Percentiles rank a stretch among this genome's conserved stretches.
phyloP scores from a whole-genome alignment of 2,888 invertebrate species.

The Ecdyonurus torrentis region DNA sequence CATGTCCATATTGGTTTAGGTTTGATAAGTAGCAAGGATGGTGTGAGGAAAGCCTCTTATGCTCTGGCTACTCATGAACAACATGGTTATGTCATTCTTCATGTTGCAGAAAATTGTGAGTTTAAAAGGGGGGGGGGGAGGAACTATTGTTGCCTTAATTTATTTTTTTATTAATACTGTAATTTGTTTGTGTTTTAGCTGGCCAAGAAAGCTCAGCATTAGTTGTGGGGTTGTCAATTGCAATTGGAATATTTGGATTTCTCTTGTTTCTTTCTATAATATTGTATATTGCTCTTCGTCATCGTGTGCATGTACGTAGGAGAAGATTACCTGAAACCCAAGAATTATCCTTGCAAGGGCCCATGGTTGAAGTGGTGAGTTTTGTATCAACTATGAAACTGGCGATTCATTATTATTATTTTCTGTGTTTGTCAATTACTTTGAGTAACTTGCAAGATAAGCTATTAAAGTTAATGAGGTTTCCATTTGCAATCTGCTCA shows the following conservation, averaged over 20 bases:
- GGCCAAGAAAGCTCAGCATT: slow-evolving; percentile 17
- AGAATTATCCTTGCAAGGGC: slow-evolving; percentile 58
- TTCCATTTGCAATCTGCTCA: too few species aligned
- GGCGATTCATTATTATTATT: too few species aligned
- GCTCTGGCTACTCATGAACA: slow-evolving; percentile 35
- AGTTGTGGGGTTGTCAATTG: slow-evolving; percentile 35
- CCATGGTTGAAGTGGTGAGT: slow-evolving; percentile 51
- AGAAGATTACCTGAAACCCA: slow-evolving; percentile 39
- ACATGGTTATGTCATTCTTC: slow-evolving; percentile 32
- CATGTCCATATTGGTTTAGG: slow-evolving; percentile 53
- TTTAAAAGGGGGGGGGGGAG: neutral
- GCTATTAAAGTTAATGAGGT: too few species aligned
- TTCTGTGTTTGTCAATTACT: too few species aligned
- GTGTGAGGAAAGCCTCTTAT: slow-evolving; percentile 45
- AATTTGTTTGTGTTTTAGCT: slow-evolving; percentile 5
- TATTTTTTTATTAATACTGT: neutral
- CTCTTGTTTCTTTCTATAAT: slow-evolving; percentile 45
- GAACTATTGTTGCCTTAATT: too few species aligned
- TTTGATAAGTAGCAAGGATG: slow-evolving; percentile 48
- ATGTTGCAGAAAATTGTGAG: slow-evolving; percentile 18
- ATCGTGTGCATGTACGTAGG: slow-evolving; percentile 26
- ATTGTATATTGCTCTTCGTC: slow-evolving; percentile 40
- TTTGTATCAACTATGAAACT: slow-evolving; percentile 2
- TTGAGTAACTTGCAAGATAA: too few species aligned
- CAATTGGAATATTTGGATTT: slow-evolving; percentile 50